Evolutionary conservation across 2,113 vertebrate species (phyloP).

Genomic region (Clarias magur): DNA sequence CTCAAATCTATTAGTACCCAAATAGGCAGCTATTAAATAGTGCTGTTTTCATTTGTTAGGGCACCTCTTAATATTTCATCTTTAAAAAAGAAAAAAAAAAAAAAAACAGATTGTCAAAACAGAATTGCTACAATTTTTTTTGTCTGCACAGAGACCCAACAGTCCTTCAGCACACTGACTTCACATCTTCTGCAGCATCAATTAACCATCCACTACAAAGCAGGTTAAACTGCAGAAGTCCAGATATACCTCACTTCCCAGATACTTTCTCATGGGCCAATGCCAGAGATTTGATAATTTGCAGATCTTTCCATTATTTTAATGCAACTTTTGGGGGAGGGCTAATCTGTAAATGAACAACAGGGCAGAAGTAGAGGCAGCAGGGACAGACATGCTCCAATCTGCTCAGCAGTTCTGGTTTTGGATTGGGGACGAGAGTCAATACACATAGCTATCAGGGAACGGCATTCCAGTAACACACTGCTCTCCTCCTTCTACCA

Average conservation of each 20-base stretch:
- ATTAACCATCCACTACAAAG: slow-evolving; percentile 33
- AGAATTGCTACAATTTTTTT: slow-evolving; percentile 64
- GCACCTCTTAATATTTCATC: slow-evolving; percentile 47
- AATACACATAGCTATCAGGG: slow-evolving; percentile 86
- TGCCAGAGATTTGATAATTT: slow-evolving; percentile 38
- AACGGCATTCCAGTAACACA: slow-evolving; percentile 80
- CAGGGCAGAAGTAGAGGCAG: slow-evolving; percentile 55
- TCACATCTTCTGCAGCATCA: slow-evolving; percentile 57
- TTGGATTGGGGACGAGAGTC: slow-evolving; percentile 52
- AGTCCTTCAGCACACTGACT: slow-evolving; percentile 53
- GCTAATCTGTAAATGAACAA: slow-evolving; percentile 56
- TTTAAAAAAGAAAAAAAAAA: slow-evolving; percentile 11
- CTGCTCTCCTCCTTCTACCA: slow-evolving; percentile 84
- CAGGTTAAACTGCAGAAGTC: slow-evolving; percentile 50
- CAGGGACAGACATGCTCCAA: slow-evolving; percentile 49
- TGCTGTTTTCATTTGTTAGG: slow-evolving; percentile 56
- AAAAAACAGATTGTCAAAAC: slow-evolving; percentile 73
- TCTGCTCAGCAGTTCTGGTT: slow-evolving; percentile 59
- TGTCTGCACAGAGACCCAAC: slow-evolving; percentile 58
- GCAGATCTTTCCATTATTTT: slow-evolving; percentile 54
- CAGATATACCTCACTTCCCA: slow-evolving; percentile 49
- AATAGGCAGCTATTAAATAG: slow-evolving; percentile 69
- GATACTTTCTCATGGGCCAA: slow-evolving; percentile 21
- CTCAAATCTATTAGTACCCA: slow-evolving; percentile 50
- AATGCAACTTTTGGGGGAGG: slow-evolving; percentile 49